Evolutionary conservation across 2,888 invertebrate genomes (phyloP), one percentile per base, ranked within the genome.

Genomic region (Aspidapion aeneum): DNA sequence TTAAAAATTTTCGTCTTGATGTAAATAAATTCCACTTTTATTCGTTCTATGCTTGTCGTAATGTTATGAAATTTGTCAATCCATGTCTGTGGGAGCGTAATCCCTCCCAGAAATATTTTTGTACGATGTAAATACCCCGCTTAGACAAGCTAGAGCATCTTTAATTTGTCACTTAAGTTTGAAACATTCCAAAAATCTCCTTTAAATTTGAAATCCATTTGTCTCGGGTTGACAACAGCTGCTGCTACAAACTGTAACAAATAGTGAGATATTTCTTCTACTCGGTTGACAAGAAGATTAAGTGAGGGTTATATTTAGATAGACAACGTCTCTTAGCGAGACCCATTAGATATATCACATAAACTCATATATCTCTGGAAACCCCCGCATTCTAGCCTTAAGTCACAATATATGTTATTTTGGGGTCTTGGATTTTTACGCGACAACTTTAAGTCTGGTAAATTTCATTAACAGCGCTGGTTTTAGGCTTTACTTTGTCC

Each of bases 301-400:
- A 64, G 55, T 55, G 54, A 51, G 63, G 62, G 61, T 64, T 64
- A 64, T 64, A 64, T 64, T 64, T 64, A 64, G 64, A 64, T 62
- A 58, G 55, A 62, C 64, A 59, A 62, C 59, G 61, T 61, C 58
- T 55, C 61, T 58, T 35, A 35, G 35, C 35, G 35, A 35, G 35
- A 35, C 12, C 35, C 35, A 35, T 35, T 35, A 35, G 35, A 35
- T 7, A 35, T 35, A 12, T 35, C 35, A 35, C 35, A 12, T 35
- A 35, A 35, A 35, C 35, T 35, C 3, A 35, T 35, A 35, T 35
- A 35, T 35, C 35, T 35, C 12, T 35, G 3, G 3, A 12, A 35
- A 12, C 35, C 35, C 35, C 35, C 35, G 35, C 35, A 35, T 35
- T 7, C 35, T 12, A 35, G 12, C 35, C 35, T 35, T 35, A 35